These are phyloP conservation scores for Tiliacea aurago DNA, from an alignment of 2,888 invertebrate species.

Conservation along the genomic window DNA sequence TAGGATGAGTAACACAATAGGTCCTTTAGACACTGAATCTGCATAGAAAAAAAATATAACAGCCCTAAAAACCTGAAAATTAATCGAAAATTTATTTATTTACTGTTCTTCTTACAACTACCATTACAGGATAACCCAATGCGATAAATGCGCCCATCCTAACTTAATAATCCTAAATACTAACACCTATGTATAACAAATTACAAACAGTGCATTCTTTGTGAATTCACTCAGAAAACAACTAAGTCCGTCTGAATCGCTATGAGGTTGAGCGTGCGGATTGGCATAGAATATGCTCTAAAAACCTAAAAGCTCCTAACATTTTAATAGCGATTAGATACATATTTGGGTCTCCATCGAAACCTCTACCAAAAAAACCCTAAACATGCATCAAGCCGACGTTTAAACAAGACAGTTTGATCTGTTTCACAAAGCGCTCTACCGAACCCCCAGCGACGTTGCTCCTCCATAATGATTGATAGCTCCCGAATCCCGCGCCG, in stretches of 20 bases:
- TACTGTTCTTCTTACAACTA: too few species aligned
- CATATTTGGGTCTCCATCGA: constrained; percentile 8
- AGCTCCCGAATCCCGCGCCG: constrained; percentile 87
- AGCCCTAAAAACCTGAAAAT: neutral
- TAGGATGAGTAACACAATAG: neutral
- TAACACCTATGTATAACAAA: too few species aligned
- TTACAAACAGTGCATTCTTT: too few species aligned
- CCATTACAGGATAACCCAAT: too few species aligned
- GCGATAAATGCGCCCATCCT: too few species aligned
- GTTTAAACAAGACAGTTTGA: constrained; percentile 53
- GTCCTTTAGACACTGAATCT: neutral
- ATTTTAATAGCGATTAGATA: constrained; percentile 7
- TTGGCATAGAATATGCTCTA: neutral
- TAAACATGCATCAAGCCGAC: constrained; percentile 29
- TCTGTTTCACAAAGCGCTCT: constrained; percentile 60
- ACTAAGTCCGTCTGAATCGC: too few species aligned
- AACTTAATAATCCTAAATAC: too few species aligned
- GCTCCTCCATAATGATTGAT: constrained; percentile 86
- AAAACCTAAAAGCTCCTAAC: neutral
- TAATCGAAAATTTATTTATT: too few species aligned
- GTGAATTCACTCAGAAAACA: too few species aligned
- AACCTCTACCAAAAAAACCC: constrained; percentile 25
- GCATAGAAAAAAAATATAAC: neutral
- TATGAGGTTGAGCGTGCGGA: too few species aligned
- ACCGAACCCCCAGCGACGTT: constrained; percentile 80